Base-by-base conservation (phyloP, 2,113 vertebrate genomes). In the Corvus moneduloides region DNA sequence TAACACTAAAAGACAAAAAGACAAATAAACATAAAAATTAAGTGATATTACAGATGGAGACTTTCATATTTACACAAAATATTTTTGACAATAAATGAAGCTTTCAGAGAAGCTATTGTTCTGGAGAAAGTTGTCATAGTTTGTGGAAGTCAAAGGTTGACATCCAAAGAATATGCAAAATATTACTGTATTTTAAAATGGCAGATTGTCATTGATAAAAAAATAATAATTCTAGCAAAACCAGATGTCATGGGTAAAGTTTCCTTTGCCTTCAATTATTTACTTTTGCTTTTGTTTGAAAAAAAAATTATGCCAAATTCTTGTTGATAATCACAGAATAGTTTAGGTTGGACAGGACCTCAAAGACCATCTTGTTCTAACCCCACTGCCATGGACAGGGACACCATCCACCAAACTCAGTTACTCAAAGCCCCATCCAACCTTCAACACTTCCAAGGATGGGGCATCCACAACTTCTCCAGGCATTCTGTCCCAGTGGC, bases 241-340 rank as follows among this genome's bases (percentile, higher is more conserved):
- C 7, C 4, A 39, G 22, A 51, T 28, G 2, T 16, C 11, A 48
- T 18, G 13, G 16, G 4, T 22, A 61, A 71, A 44, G 17, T 55
- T 75, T 44, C 28, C 18, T 71, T 82, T 72, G 8, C 16, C 69
- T 90, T 75, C 18, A 33, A 3, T 46, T 66, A 24, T 26, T 67
- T 37, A 24, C 1, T 51, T 43, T 54, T 58, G 3, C 0, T 58
- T 67, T 37, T 44, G 6, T 41, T 86, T 20, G 6, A 9, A 67
- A 56, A 21, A 52, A 48, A 35, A 59, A 39, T 0, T 0, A 13
- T 1, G 6, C 19, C 6, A 56, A 51, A 41, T 68, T 18, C 7
- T 85, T 67, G 17, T 16, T 63, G 19, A 55, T 27, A 59, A 74
- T 39, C 10, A 46, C 13, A 30, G 20, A 52, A 20, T 8, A 39